Evolutionary conservation across 2,113 vertebrate species (phyloP).

Genomic region (Mustela nigripes): DNA sequence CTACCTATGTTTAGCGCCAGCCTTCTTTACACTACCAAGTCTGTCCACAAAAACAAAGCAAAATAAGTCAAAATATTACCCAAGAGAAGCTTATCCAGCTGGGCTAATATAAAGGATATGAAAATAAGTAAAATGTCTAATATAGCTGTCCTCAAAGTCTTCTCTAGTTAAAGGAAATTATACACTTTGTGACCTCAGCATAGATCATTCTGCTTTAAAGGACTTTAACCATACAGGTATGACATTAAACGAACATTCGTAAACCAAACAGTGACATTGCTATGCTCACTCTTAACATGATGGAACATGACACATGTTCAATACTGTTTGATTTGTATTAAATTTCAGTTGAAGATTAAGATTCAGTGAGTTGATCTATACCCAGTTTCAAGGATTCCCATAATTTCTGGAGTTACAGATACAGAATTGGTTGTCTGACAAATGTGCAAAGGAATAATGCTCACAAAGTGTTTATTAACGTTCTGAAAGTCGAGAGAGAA

Average conservation of each 20-base stretch:
- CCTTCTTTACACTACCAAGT: neutral
- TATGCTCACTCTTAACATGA: constrained; percentile 66
- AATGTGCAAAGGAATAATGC: constrained; percentile 43
- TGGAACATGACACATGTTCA: constrained; percentile 54
- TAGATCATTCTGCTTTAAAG: constrained; percentile 35
- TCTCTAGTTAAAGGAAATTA: constrained; percentile 14
- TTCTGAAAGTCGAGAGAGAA: constrained; percentile 65
- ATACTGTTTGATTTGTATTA: constrained; percentile 68
- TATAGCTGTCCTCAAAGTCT: neutral
- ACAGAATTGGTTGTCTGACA: constrained; percentile 63
- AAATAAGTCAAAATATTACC: constrained; percentile 41
- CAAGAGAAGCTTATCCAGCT: neutral
- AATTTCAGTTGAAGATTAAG: constrained; percentile 73
- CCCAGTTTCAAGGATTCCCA: constrained; percentile 64
- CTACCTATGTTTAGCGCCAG: neutral
- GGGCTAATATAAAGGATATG: neutral
- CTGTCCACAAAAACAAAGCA: constrained; percentile 22
- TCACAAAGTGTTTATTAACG: constrained; percentile 67
- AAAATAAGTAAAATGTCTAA: constrained; percentile 59
- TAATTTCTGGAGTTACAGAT: constrained; percentile 71
- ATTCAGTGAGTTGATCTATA: constrained; percentile 75
- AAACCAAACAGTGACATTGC: constrained; percentile 70
- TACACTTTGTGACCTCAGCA: neutral
- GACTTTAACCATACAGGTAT: constrained; percentile 48
- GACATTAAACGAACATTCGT: constrained; percentile 59